Evolutionary conservation across 2,888 invertebrate species (phyloP).

Genomic region (Cephus nigrinus): DNA sequence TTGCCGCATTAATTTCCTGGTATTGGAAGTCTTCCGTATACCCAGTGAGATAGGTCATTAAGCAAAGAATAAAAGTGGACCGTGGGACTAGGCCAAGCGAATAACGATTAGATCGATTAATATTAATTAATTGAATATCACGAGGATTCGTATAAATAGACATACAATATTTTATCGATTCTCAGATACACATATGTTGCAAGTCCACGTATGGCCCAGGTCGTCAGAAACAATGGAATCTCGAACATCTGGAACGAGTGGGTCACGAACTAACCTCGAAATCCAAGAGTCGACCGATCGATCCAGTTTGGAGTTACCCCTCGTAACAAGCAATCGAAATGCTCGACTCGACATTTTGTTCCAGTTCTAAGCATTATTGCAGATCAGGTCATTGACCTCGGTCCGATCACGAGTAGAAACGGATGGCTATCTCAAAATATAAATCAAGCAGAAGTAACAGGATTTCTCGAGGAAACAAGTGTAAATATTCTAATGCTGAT

Average conservation of each 20-base stretch:
- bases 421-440: background rate
- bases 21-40: background rate
- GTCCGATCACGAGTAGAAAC: slow-evolving; percentile 16
- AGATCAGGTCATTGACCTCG: slow-evolving; percentile 2
- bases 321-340: background rate
- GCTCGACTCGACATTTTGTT: background rate
- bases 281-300: background rate
- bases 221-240: slow-evolving; percentile 32
- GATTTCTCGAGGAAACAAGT: background rate
- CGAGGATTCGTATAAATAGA: background rate
- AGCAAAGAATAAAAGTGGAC: slow-evolving; percentile 21
- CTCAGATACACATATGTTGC: slow-evolving; percentile 4
- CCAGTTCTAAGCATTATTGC: background rate
- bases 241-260: slow-evolving; percentile 32
- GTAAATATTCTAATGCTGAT: background rate
- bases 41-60: slow-evolving; percentile 1
- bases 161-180: no score
- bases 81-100: slow-evolving; percentile 26
- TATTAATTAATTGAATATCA: slow-evolving; percentile 29
- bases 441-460: background rate
- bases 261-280: slow-evolving; percentile 20
- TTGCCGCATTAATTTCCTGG: background rate
- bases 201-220: slow-evolving; percentile 29
- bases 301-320: background rate
- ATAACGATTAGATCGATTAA: slow-evolving; percentile 17